Conservation (phyloP, 2,113 vertebrate genomes). For the Scytalopus superciliaris region DNA sequence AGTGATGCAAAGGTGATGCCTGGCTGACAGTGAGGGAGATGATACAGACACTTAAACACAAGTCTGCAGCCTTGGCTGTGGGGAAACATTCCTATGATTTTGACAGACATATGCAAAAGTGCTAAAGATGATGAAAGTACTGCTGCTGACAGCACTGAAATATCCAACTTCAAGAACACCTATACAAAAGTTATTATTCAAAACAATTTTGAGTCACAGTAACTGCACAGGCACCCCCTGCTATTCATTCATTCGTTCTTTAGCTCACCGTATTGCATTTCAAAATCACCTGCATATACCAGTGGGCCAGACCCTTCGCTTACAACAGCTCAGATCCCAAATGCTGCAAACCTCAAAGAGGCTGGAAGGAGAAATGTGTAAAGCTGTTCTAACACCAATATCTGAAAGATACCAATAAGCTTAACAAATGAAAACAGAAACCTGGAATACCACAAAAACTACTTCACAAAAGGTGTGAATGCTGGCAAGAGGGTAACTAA, state of each 20-base stretch:
- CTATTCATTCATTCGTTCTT: background rate
- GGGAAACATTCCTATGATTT: background rate
- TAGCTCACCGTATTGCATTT: background rate
- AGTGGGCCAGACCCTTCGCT: fast-evolving
- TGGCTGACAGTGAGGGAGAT: background rate
- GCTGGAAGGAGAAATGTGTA: background rate
- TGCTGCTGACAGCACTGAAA: background rate
- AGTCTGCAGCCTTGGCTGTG: background rate
- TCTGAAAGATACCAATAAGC: background rate
- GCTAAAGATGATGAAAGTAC: background rate
- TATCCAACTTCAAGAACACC: background rate
- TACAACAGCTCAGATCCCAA: background rate
- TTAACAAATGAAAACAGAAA: background rate
- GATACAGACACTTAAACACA: background rate
- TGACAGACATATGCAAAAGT: background rate
- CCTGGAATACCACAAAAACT: background rate
- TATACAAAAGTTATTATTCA: background rate
- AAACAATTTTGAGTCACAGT: background rate
- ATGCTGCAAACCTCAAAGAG: background rate
- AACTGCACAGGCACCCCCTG: background rate
- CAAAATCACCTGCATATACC: background rate
- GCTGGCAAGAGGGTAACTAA: background rate
- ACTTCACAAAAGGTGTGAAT: background rate
- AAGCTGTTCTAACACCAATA: background rate
- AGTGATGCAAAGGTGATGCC: background rate